Evolutionary conservation across 2,113 vertebrate species (phyloP).

Genomic region (Oncorhynchus mykiss): DNA sequence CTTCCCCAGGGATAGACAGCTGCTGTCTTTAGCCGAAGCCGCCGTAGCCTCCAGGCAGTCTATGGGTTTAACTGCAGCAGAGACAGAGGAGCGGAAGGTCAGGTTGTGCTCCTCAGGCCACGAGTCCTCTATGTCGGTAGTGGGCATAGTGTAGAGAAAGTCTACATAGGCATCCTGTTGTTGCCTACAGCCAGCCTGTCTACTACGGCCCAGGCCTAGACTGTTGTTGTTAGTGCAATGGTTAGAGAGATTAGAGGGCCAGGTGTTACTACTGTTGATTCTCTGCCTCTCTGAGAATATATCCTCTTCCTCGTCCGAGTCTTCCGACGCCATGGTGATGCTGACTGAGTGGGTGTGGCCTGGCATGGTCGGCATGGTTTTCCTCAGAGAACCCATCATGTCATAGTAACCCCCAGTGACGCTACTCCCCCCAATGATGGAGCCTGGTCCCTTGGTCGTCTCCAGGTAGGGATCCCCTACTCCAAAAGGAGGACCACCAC

Average conservation of each 20-base stretch:
- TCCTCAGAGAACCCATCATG: conserved; percentile 80
- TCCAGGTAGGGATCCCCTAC: conserved; percentile 67
- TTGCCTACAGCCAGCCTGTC: conserved; percentile 57
- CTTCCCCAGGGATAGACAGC: conserved; percentile 60
- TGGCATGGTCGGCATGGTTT: conserved; percentile 68
- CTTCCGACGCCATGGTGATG: conserved; percentile 67
- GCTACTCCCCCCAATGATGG: conserved; percentile 47
- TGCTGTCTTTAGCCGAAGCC: conserved; percentile 27
- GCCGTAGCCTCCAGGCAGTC: conserved; percentile 68
- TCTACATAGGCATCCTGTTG: conserved; percentile 67
- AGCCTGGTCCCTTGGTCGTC: conserved; percentile 48
- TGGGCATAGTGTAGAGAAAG: conserved; percentile 77
- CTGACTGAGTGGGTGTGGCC: conserved; percentile 59
- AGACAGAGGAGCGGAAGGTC: conserved; percentile 44
- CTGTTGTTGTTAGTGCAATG: conserved; percentile 77
- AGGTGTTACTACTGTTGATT: conserved; percentile 59
- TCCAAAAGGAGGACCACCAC: conserved; percentile 28
- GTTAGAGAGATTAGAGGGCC: conserved; percentile 28
- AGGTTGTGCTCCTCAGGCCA: conserved; percentile 60
- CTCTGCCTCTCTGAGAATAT: conserved; percentile 50
- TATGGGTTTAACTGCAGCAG: conserved; percentile 56
- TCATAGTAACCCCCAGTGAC: conserved; percentile 70
- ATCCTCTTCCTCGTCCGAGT: conserved; percentile 68
- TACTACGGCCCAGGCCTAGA: conserved; percentile 33
- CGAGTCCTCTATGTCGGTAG: conserved; percentile 72